Conservation (phyloP, 2,113 vertebrate species). For the Antigone vipio region DNA sequence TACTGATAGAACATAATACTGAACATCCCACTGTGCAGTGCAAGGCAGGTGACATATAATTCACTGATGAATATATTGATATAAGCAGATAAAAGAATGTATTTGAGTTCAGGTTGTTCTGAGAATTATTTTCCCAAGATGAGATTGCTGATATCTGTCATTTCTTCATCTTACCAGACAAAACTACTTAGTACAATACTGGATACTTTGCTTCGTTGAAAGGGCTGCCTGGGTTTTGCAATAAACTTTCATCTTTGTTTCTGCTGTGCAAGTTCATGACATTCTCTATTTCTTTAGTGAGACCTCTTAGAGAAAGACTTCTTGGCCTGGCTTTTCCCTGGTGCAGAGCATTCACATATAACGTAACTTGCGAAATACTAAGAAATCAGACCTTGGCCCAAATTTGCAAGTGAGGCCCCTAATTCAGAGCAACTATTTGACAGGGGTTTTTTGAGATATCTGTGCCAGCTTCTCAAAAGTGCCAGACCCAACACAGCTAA, state of each 20-base stretch:
- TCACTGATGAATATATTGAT: background rate
- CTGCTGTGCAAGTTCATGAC: background rate
- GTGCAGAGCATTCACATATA: background rate
- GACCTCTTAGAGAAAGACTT: background rate
- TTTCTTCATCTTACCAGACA: background rate
- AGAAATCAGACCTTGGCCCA: background rate
- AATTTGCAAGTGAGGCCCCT: background rate
- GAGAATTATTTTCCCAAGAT: background rate
- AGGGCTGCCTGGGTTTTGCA: background rate
- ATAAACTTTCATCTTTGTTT: background rate
- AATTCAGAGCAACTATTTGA: background rate
- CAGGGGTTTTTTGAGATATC: background rate
- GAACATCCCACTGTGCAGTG: background rate
- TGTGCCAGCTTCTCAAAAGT: background rate
- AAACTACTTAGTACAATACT: background rate
- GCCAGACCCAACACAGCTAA: background rate
- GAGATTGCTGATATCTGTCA: background rate
- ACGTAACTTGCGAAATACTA: background rate
- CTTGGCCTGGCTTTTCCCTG: background rate
- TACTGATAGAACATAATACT: background rate
- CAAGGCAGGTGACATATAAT: background rate
- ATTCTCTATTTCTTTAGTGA: background rate
- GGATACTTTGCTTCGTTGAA: background rate
- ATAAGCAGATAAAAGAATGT: background rate
- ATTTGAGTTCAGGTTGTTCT: background rate